These are phyloP conservation scores for Phaetusa simplex DNA, from an alignment of 2,113 vertebrate species.

Conservation along the genomic window DNA sequence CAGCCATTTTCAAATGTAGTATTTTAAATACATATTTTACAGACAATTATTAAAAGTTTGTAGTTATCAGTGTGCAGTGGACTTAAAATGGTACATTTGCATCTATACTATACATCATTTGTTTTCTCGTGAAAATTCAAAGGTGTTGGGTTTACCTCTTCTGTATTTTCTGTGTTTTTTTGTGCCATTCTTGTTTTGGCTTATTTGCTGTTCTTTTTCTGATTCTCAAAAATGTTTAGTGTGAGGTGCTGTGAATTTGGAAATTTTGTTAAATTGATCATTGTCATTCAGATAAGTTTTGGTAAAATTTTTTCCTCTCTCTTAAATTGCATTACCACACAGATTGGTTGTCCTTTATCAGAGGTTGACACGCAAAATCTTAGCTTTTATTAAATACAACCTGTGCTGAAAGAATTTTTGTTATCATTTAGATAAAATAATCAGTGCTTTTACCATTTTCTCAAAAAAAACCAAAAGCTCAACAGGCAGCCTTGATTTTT, in stretches of 20 bases:
- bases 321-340: background rate
- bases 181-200: background rate
- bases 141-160: background rate
- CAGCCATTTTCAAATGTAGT: background rate
- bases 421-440: background rate
- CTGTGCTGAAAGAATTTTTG: background rate
- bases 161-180: background rate
- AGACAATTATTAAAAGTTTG: background rate
- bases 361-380: background rate
- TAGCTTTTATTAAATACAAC: background rate
- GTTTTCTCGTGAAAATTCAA: background rate
- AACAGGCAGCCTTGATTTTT: background rate
- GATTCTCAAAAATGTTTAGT: background rate
- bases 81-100: background rate
- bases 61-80: background rate
- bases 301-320: background rate
- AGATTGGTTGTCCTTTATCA: background rate
- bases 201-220: background rate
- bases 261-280: background rate
- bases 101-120: background rate
- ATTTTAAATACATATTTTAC: background rate
- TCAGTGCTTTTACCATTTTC: background rate
- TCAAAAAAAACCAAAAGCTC: background rate
- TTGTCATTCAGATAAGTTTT: background rate
- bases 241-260: background rate